phyloP scores from a whole-genome alignment of 2,797 vertebrate genomes.

The Semotilus atromaculatus region DNA sequence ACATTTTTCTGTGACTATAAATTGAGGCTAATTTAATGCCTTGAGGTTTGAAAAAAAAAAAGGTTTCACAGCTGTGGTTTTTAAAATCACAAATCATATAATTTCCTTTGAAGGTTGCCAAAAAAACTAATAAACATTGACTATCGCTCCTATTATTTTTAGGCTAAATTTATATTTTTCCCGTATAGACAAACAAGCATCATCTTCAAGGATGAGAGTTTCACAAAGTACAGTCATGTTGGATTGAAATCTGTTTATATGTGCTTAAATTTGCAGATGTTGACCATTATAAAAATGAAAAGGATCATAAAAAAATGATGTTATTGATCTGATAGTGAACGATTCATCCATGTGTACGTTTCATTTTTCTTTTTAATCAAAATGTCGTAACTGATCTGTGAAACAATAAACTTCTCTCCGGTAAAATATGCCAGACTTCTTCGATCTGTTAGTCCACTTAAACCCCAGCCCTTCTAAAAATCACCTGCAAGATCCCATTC shows the following conservation, averaged over 20 bases:
- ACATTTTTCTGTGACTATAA: slow-evolving; percentile 45
- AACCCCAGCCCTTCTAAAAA: no score
- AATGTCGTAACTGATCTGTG: no score
- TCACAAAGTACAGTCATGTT: background rate
- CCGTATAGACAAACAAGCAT: background rate
- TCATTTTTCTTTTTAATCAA: no score
- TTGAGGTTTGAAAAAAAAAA: slow-evolving; percentile 45
- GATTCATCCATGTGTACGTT: no score
- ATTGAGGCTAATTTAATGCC: slow-evolving; percentile 47
- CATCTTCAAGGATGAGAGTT: background rate
- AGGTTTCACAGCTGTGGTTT: slow-evolving; percentile 36
- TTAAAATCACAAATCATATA: slow-evolving; percentile 54
- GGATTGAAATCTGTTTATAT: background rate
- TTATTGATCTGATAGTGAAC: background rate
- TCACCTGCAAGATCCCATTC: no score
- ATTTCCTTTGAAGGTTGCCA: slow-evolving; percentile 46
- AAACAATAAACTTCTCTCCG: background rate
- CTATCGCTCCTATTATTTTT: slow-evolving; percentile 1
- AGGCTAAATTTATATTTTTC: background rate
- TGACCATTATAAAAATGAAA: background rate
- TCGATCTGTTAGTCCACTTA: no score
- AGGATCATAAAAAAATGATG: background rate
- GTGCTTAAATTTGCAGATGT: background rate
- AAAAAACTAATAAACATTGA: slow-evolving; percentile 35
- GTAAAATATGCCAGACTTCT: no score